Evolutionary conservation across 2,113 vertebrate genomes (phyloP), one percentile per base, ranked within the genome.

Genomic region (Lophius piscatorius): DNA sequence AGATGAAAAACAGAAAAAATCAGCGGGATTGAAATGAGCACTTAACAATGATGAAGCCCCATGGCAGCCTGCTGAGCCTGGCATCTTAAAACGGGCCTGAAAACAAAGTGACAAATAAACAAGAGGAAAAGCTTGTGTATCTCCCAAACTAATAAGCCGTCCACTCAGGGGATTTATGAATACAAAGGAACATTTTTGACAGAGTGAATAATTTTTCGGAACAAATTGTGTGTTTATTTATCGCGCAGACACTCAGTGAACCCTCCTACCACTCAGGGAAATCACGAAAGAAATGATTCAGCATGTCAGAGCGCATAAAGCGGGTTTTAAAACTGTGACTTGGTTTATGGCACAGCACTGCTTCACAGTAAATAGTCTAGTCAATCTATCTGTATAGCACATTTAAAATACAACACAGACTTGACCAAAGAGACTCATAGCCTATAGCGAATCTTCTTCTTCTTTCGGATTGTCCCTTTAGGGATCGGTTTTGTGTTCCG

Each of bases 1-100:
- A 63, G 39, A 81, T 59, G 69, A 78, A 66, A 75, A 66, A 66
- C 24, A 26, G 54, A 70, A 63, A 75, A 82, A 87, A 88, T 82
- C 82, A 88, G 81, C 41, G 7, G 72, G 74, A 84, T 49, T 77
- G 81, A 78, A 89, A 87, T 83, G 87, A 88, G 84, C 84, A 87
- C 87, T 89, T 89, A 89, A 84, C 87, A 85, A 74, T 89, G 87
- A 90, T 87, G 82, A 86, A 83, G 79, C 78, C 81, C 81, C 79
- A 34, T 48, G 68, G 74, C 35, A 66, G 79, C 79, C 79, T 56
- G 82, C 88, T 84, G 87, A 84, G 84, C 36, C 69, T 74, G 76
- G 75, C 77, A 65, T 85, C 82, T 87, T 85, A 86, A 86, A 76
- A 67, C 28, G 2, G 47, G 56, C 46, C 76, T 77, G 74, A 70